Evolutionary conservation across 1,140 invertebrate genomes (phyloP).

Genomic region (Zeugodacus cucurbitae): DNA sequence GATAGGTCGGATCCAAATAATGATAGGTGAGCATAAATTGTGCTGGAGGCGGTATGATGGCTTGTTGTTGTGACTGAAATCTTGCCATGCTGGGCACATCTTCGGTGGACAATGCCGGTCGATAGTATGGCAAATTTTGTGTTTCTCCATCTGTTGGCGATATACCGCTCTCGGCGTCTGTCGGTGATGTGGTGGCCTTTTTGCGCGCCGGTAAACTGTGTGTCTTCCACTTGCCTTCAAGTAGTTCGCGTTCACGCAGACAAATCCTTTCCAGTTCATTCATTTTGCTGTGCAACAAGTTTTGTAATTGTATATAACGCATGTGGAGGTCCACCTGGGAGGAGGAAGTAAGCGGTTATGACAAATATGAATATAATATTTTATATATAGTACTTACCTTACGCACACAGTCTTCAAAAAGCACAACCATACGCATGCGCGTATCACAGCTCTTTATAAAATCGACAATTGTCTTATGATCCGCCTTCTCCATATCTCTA

Average conservation of each 20-base stretch:
- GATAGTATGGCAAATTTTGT: slow-evolving; percentile 68
- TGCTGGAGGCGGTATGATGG: slow-evolving; percentile 67
- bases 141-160: slow-evolving; percentile 63
- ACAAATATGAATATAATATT: background rate
- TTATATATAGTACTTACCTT: slow-evolving; percentile 71
- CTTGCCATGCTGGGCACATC: slow-evolving; percentile 71
- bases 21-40: slow-evolving; percentile 76
- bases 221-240: slow-evolving; percentile 88
- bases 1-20: slow-evolving; percentile 75
- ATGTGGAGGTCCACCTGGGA: slow-evolving; percentile 84
- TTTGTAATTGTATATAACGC: slow-evolving; percentile 89
- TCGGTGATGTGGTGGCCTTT: slow-evolving; percentile 72
- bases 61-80: slow-evolving; percentile 55
- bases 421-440: slow-evolving; percentile 92
- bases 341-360: slow-evolving; percentile 50
- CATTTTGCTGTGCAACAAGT: slow-evolving; percentile 86
- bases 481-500: slow-evolving; percentile 88
- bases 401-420: slow-evolving; percentile 94
- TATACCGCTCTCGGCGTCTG: slow-evolving; percentile 65
- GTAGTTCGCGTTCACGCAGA: slow-evolving; percentile 82
- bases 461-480: slow-evolving; percentile 89
- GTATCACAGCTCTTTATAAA: slow-evolving; percentile 91
- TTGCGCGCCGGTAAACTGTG: slow-evolving; percentile 86
- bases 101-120: slow-evolving; percentile 77
- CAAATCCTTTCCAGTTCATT: slow-evolving; percentile 85